Conservation (phyloP, 2,888 invertebrate species). For the Troglohyphantes excavatus region DNA sequence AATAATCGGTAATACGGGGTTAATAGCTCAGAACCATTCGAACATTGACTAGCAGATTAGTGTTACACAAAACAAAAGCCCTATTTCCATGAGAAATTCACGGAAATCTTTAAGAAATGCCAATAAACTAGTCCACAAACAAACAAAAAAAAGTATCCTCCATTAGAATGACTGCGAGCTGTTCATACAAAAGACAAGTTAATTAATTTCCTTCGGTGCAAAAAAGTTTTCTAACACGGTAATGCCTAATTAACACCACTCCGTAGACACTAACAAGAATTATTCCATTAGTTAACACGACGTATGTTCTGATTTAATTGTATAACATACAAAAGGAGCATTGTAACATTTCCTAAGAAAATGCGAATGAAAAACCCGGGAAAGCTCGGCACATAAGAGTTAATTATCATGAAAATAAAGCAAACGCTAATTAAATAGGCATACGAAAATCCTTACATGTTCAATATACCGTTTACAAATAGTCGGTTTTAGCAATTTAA, state of each 20-base stretch:
- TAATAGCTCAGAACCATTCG: too few relatives aligned
- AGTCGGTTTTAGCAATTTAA: too few relatives aligned
- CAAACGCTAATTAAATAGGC: not conserved
- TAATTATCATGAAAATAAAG: not conserved
- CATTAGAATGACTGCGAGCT: not conserved
- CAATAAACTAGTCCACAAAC: not conserved
- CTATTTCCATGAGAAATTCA: too few relatives aligned
- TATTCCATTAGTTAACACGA: not conserved
- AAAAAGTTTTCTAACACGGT: not conserved
- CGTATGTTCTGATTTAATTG: conserved; percentile 4
- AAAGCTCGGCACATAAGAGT: not conserved
- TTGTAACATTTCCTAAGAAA: conserved; percentile 1
- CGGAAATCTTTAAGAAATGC: too few relatives aligned
- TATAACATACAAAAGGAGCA: not conserved
- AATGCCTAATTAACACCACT: conserved; percentile 1
- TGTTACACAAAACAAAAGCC: too few relatives aligned
- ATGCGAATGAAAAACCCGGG: not conserved
- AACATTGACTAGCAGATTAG: too few relatives aligned
- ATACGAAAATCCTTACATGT: not conserved
- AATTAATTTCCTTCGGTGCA: conserved; percentile 9
- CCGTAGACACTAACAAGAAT: not conserved
- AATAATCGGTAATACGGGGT: too few relatives aligned
- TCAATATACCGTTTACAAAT: not conserved
- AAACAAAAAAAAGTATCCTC: not conserved
- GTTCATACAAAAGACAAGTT: not conserved